phyloP scores from a whole-genome alignment of 53 echinoderm and acorn worm genomes.

The Luidia sarsii region DNA sequence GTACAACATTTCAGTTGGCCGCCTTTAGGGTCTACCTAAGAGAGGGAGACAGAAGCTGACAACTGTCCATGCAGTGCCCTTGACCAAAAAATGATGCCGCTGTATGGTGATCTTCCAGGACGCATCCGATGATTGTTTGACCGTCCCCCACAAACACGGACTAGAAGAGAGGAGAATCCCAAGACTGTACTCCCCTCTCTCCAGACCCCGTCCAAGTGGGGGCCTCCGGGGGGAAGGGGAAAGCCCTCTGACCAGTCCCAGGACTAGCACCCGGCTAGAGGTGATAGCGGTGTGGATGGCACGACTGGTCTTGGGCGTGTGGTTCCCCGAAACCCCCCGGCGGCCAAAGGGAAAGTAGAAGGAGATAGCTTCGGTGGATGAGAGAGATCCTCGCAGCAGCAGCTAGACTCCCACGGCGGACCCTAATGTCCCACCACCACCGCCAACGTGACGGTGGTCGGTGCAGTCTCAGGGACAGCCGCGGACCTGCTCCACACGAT shows the following conservation, averaged over 20 bases:
- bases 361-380: no score
- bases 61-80: no score
- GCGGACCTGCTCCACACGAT: background rate
- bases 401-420: no score
- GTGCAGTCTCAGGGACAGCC: background rate
- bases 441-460: no score
- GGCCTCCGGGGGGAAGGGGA: no score
- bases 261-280: conserved; percentile 17
- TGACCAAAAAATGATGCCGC: no score
- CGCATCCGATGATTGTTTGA: conserved; percentile 4
- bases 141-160: conserved; percentile 56
- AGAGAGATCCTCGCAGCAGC: no score
- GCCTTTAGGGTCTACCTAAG: no score
- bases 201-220: conserved; percentile 47
- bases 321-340: no score
- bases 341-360: conserved; percentile 36
- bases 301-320: conserved; percentile 8
- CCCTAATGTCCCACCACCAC: no score
- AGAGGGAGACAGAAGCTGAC: no score
- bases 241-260: conserved; percentile 15
- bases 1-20: no score
- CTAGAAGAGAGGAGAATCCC: conserved; percentile 35
- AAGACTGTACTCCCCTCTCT: conserved; percentile 35
- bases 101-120: background rate
- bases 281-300: conserved; percentile 38